A percentile compares a stretch with the other conserved stretches of the same genome.
Evolutionary conservation across 2,797 vertebrate genomes (phyloP).

Genomic region (Champsocephalus esox): DNA sequence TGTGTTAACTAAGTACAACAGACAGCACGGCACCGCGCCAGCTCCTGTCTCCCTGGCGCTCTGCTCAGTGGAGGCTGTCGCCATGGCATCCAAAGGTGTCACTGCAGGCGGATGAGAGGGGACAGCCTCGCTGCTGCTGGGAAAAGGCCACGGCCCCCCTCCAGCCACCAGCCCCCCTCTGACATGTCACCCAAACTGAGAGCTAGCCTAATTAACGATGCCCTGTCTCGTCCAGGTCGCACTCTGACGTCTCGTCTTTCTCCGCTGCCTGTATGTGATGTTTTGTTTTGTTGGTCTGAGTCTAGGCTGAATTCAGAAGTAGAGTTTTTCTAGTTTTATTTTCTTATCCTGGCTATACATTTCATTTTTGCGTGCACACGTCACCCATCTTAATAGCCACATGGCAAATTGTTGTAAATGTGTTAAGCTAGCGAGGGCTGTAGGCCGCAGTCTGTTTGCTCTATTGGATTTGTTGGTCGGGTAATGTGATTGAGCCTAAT

Average conservation of each 20-base stretch:
- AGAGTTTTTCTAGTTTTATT: slow-evolving; percentile 13
- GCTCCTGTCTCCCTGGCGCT: slow-evolving; percentile 71
- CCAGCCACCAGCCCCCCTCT: slow-evolving; percentile 54
- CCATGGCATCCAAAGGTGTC: slow-evolving; percentile 71
- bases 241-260: slow-evolving; percentile 28
- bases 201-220: slow-evolving; percentile 69
- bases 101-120: slow-evolving; percentile 63
- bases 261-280: slow-evolving; percentile 16
- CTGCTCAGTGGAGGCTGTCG: slow-evolving; percentile 73
- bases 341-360: neutral
- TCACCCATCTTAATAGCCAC: slow-evolving; percentile 73
- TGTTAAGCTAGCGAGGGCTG: slow-evolving; percentile 75
- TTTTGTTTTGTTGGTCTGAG: slow-evolving; percentile 17
- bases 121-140: slow-evolving; percentile 62
- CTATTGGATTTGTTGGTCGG: slow-evolving; percentile 85
- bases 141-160: slow-evolving; percentile 79
- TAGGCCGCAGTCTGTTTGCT: slow-evolving; percentile 75
- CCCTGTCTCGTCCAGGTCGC: slow-evolving; percentile 46
- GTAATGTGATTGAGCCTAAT: slow-evolving; percentile 85
- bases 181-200: slow-evolving; percentile 71
- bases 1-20: slow-evolving; percentile 25
- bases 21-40: slow-evolving; percentile 73
- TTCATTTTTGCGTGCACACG: slow-evolving; percentile 7
- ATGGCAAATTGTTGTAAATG: slow-evolving; percentile 82
- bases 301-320: slow-evolving; percentile 26